Evolutionary conservation across 2,888 invertebrate genomes (phyloP).

Genomic region (Brachyopa scutellaris): DNA sequence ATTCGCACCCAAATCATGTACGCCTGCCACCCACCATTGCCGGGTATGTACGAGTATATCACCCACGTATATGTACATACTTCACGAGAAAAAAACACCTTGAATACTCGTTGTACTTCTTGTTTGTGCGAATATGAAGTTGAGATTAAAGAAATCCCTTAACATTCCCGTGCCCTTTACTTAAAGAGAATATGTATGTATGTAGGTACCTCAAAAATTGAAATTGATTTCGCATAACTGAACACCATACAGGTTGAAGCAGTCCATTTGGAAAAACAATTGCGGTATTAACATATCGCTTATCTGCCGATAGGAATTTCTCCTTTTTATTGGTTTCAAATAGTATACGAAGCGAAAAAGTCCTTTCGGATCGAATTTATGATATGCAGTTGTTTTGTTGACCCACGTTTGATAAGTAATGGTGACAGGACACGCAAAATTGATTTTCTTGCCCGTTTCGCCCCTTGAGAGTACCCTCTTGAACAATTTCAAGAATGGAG

Average conservation of each 20-base stretch:
- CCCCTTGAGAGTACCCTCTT: background rate
- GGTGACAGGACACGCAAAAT: constrained; percentile 54
- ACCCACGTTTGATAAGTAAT: constrained; percentile 33
- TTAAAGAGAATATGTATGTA: too few relatives aligned
- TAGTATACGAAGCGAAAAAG: background rate
- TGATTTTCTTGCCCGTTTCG: constrained; percentile 16
- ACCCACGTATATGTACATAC: too few relatives aligned
- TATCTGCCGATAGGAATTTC: constrained; percentile 1
- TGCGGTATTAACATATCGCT: background rate
- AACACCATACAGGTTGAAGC: constrained; percentile 8
- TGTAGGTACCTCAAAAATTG: background rate
- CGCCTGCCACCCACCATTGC: too few relatives aligned
- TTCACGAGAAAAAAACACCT: too few relatives aligned
- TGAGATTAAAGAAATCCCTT: too few relatives aligned
- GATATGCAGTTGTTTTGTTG: constrained; percentile 33
- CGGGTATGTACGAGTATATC: too few relatives aligned
- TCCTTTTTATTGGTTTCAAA: background rate
- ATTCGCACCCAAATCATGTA: too few relatives aligned
- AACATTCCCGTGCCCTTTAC: too few relatives aligned
- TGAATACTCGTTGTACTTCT: too few relatives aligned
- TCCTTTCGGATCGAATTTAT: constrained; percentile 30
- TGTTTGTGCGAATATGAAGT: too few relatives aligned
- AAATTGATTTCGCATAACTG: background rate
- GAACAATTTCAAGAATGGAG: constrained; percentile 24
- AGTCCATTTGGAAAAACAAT: background rate